Conservation (phyloP, 2,888 invertebrate species). For the Anticlea derivata region DNA sequence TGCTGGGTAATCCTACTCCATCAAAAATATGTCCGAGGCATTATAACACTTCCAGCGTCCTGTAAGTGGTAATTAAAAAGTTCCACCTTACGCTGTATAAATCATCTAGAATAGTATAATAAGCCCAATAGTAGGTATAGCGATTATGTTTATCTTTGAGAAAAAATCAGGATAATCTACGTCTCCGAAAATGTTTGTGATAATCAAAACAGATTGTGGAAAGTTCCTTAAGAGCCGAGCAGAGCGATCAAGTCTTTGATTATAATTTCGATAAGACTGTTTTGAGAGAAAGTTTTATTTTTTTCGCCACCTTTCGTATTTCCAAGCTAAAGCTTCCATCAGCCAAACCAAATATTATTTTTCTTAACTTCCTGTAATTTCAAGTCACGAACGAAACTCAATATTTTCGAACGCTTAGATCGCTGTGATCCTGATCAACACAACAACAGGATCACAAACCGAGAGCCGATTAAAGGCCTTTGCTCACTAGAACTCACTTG, state of each 20-base stretch:
- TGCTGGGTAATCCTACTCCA: too few relatives aligned
- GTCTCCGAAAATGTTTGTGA: background rate
- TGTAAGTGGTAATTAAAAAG: too few relatives aligned
- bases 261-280: background rate
- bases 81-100: too few relatives aligned
- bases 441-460: slow-evolving; percentile 24
- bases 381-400: background rate
- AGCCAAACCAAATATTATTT: too few relatives aligned
- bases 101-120: too few relatives aligned
- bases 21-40: too few relatives aligned
- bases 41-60: too few relatives aligned
- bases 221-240: background rate
- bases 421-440: slow-evolving; percentile 5
- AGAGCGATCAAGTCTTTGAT: background rate
- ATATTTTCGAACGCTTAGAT: slow-evolving; percentile 10
- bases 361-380: too few relatives aligned
- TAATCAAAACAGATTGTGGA: background rate
- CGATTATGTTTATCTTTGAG: slow-evolving; percentile 4
- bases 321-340: too few relatives aligned
- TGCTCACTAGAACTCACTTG: too few relatives aligned
- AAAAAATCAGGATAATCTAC: background rate
- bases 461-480: slow-evolving; percentile 21
- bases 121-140: background rate
- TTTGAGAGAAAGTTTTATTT: background rate
- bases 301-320: too few relatives aligned